phyloP scores from a whole-genome alignment of 2,113 vertebrate species.

The Rhinolophus ferrumequinum region DNA sequence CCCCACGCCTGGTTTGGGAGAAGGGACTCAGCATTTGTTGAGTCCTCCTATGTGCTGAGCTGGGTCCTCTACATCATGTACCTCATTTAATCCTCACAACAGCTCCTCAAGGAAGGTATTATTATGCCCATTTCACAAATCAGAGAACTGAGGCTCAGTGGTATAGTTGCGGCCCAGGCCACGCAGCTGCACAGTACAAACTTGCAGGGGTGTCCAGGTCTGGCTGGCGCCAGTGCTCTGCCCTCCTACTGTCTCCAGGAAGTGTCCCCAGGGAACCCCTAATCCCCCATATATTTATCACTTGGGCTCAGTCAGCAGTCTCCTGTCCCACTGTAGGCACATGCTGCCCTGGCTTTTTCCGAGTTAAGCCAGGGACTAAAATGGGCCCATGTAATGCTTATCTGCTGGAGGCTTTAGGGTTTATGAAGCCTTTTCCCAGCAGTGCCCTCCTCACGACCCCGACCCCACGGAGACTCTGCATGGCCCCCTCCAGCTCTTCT shows the following conservation, averaged over 20 bases:
- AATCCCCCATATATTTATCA: slow-evolving; percentile 17
- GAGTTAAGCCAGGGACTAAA: slow-evolving; percentile 45
- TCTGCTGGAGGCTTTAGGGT: not conserved
- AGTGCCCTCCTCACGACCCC: not conserved
- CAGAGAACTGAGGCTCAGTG: not conserved
- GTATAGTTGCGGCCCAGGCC: not conserved
- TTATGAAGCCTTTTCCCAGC: not conserved
- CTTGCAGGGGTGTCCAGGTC: not conserved
- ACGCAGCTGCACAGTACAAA: not conserved
- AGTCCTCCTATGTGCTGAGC: not conserved
- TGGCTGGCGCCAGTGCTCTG: not conserved
- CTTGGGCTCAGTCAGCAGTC: slow-evolving; percentile 52
- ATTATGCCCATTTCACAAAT: not conserved
- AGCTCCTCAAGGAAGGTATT: not conserved
- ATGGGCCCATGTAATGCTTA: not conserved
- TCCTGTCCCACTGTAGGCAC: not conserved
- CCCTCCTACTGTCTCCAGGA: slow-evolving; percentile 44
- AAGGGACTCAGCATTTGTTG: not conserved
- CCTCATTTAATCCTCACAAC: not conserved
- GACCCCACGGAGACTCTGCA: not conserved
- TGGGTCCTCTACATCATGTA: not conserved
- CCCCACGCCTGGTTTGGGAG: not conserved
- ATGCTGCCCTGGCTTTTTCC: slow-evolving; percentile 22
- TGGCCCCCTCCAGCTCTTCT: not conserved
- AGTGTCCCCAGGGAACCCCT: not conserved